A percentile compares a stretch with the other conserved stretches of the same genome.
These are phyloP conservation scores for Vombatus ursinus DNA, from an alignment of 2,113 vertebrate species.

Conservation along the genomic window DNA sequence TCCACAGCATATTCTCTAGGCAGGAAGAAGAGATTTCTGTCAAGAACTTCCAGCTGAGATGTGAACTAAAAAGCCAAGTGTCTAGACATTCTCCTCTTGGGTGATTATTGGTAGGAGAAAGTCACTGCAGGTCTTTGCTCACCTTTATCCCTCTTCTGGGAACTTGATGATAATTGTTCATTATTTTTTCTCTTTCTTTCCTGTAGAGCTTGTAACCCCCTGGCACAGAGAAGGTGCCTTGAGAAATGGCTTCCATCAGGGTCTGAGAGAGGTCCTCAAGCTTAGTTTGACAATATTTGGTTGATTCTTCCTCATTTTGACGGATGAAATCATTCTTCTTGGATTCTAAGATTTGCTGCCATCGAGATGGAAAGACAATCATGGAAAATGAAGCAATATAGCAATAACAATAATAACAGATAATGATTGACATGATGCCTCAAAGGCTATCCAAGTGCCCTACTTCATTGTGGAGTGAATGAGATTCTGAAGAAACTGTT, in stretches of 20 bases:
- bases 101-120: not conserved
- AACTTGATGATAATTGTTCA: not conserved
- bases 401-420: not conserved
- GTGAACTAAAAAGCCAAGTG: not conserved
- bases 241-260: not conserved
- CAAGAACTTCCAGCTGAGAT: not conserved
- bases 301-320: slow-evolving; percentile 58
- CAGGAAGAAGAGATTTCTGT: not conserved
- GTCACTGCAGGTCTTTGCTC: not conserved
- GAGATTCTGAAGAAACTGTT: not conserved
- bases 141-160: slow-evolving; percentile 63
- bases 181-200: slow-evolving; percentile 32
- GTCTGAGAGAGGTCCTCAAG: slow-evolving; percentile 14
- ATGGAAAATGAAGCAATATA: not conserved
- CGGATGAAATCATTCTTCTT: slow-evolving; percentile 41
- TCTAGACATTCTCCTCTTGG: not conserved
- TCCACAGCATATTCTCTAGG: not conserved
- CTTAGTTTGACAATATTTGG: slow-evolving; percentile 31
- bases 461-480: not conserved
- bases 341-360: slow-evolving; percentile 35
- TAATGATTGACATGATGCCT: not conserved
- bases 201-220: slow-evolving; percentile 45
- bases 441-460: not conserved
- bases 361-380: not conserved
- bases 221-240: slow-evolving; percentile 35